Percentiles rank a stretch among this genome's conserved stretches.
phyloP scores from a whole-genome alignment of 53 echinoderm and acorn worm genomes.

The Echinarachnius parma region DNA sequence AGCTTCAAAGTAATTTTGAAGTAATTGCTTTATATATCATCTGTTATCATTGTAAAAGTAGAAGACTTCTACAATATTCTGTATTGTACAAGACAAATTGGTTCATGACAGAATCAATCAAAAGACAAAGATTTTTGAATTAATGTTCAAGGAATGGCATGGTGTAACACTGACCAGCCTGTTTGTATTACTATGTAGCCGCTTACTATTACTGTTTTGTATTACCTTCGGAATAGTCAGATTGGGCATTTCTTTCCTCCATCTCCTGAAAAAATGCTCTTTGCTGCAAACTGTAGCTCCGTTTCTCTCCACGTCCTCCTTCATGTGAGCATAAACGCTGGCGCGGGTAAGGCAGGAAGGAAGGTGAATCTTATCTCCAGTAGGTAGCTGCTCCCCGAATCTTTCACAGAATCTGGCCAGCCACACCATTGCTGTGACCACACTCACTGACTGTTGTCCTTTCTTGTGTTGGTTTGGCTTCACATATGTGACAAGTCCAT shows the following conservation, averaged over 20 bases:
- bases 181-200: neutral
- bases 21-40: too few species aligned
- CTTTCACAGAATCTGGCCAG: neutral
- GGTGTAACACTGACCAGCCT: neutral
- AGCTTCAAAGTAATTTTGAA: too few species aligned
- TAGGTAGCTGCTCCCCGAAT: slow-evolving; percentile 22
- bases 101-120: too few species aligned
- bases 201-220: neutral
- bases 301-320: slow-evolving; percentile 4
- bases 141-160: too few species aligned
- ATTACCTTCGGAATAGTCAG: slow-evolving; percentile 10
- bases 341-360: neutral
- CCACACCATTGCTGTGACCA: slow-evolving; percentile 6
- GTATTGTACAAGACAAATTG: too few species aligned
- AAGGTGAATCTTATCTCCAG: slow-evolving; percentile 20
- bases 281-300: neutral
- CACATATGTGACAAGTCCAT: neutral
- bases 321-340: neutral
- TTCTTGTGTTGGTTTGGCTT: neutral
- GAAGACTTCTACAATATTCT: too few species aligned
- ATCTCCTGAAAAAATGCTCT: slow-evolving; percentile 3
- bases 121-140: too few species aligned
- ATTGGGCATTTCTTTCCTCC: slow-evolving; percentile 24
- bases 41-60: too few species aligned
- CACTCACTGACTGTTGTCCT: slow-evolving; percentile 3